Evolutionary conservation across 2,113 vertebrate genomes (phyloP).

Genomic region (Paradoxurus hermaphroditus): DNA sequence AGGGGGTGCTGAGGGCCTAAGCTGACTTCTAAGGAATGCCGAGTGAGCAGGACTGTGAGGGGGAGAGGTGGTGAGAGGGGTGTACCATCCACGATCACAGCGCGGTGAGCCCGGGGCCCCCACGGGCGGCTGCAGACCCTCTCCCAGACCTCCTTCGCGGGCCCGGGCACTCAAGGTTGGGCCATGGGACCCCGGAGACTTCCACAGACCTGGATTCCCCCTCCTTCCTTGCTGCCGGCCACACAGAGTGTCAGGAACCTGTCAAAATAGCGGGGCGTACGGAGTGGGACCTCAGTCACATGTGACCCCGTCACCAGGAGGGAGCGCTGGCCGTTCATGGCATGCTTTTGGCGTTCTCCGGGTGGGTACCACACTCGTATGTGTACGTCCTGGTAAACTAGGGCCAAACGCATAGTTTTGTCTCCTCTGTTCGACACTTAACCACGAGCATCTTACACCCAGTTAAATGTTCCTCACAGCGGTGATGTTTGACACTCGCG

Average conservation of each 20-base stretch:
- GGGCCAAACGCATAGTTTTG: neutral
- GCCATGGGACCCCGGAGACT: neutral
- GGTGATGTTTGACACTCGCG: neutral
- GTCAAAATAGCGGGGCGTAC: neutral
- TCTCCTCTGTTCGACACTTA: neutral
- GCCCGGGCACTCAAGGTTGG: no score
- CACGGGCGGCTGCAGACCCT: neutral
- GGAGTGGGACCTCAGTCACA: neutral
- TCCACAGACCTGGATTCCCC: neutral
- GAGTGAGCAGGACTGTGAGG: no score
- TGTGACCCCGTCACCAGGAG: accelerated
- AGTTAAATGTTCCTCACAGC: neutral
- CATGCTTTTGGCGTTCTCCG: neutral
- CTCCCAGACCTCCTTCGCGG: neutral
- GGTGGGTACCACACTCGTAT: no score
- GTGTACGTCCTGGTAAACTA: neutral
- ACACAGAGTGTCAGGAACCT: neutral
- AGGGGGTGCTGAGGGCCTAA: no score
- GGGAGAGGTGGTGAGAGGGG: no score
- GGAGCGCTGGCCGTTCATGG: neutral
- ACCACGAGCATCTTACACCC: neutral
- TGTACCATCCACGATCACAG: no score
- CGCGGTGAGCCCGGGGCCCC: neutral
- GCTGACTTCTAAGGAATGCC: no score
- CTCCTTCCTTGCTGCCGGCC: neutral